These are phyloP conservation scores for Sebastes trivittatus DNA, from an alignment of 2,797 vertebrate genomes.

Conservation along the genomic window DNA sequence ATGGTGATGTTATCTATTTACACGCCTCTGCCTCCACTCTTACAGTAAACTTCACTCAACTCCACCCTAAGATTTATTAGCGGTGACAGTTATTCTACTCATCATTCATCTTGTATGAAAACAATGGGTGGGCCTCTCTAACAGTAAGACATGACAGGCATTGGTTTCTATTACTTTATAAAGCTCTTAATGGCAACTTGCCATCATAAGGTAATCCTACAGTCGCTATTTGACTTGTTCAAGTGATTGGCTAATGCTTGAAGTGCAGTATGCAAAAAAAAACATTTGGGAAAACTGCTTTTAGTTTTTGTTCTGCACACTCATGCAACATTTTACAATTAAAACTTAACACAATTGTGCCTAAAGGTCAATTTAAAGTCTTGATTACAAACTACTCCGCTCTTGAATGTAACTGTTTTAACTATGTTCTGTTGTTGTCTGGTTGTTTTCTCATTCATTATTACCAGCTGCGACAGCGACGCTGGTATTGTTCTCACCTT, in stretches of 20 bases:
- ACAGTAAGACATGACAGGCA: background rate
- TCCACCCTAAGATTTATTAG: background rate
- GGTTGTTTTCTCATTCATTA: background rate
- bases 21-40: background rate
- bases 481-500: background rate
- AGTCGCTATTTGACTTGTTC: no score
- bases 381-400: background rate
- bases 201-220: background rate
- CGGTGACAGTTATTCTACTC: background rate
- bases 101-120: background rate
- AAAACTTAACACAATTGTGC: background rate
- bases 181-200: background rate
- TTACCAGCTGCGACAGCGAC: background rate
- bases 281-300: background rate
- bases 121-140: background rate
- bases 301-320: background rate
- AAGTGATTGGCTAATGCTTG: no score
- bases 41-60: background rate
- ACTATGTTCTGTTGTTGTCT: no score
- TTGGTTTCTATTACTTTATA: background rate
- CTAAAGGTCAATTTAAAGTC: background rate
- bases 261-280: background rate
- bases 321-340: background rate
- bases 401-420: background rate
- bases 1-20: background rate